These are phyloP conservation scores for Mermis nigrescens DNA, from an alignment of 2,888 invertebrate species.

Conservation along the genomic window DNA sequence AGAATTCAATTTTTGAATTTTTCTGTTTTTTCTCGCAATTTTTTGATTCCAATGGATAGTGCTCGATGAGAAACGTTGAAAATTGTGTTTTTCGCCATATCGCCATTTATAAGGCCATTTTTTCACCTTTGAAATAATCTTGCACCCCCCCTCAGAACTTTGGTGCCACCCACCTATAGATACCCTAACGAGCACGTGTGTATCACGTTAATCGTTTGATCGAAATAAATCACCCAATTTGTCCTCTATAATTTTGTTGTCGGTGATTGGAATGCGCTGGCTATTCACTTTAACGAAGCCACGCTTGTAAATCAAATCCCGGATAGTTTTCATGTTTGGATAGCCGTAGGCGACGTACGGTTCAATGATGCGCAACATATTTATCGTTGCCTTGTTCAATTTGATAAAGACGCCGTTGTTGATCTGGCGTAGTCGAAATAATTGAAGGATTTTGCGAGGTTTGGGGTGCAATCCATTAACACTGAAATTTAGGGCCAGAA, in stretches of 20 bases:
- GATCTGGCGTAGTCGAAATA: conserved; percentile 91
- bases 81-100: no score
- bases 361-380: conserved; percentile 94
- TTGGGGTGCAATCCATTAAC: conserved; percentile 45
- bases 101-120: no score
- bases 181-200: no score
- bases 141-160: no score
- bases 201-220: no score
- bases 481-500: no score
- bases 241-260: conserved; percentile 78
- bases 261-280: conserved; percentile 73
- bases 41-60: no score
- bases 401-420: conserved; percentile 96
- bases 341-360: conserved; percentile 98
- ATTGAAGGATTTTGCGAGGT: conserved; percentile 64
- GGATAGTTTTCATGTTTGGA: conserved; percentile 85
- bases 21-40: no score
- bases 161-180: no score
- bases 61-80: no score
- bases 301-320: conserved; percentile 89
- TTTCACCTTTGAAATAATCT: no score
- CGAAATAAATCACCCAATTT: conserved; percentile 55
- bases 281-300: conserved; percentile 82
- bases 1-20: no score
- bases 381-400: conserved; percentile 90